Evolutionary conservation across 92 coral and sea anemone species (phyloP), one percentile per base, ranked within the genome.

Genomic region (Parazoanthus darwini): DNA sequence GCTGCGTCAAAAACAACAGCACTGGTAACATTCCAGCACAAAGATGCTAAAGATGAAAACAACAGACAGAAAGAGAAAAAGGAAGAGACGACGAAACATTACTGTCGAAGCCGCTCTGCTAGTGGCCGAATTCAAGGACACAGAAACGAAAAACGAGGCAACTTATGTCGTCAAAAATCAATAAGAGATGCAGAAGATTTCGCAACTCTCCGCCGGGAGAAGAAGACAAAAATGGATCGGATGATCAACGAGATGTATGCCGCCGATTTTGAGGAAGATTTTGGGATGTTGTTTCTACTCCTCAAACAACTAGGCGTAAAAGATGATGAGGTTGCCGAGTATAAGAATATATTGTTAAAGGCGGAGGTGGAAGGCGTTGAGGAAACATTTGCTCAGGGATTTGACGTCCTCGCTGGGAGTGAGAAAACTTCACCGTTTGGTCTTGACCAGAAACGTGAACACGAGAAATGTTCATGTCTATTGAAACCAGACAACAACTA

Each of bases 161-260:
- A 22, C 29, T 18, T 25, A 56, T n/a, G 23, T 18, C 84, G 84
- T 8, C 35, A 65, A 82, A 82, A 43, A 65, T 66, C 56, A 2
- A 23, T 39, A 37, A 39, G 22, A 25, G 74, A 39, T 14, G 9
- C 50, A 10, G 76, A 82, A 9, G 50, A 79, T 11, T n/a, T 82
- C 15, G 33, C 46, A 10, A 71, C 76, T 4, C 37, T 84, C 44
- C 67, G 38, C 4, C 68, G 48, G 5, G 87, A 73, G 18, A 72
- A 84, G 46, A 84, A 72, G 44, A 70, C 14, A 71, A 84, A 10
- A 50, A 20, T 84, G 15, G 65, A 48, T 46, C 42, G 29, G 14
- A 84, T 84, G 87, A 72, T 84, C 22, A 84, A 84, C n/a, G 87
- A 84, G 26, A 84, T 84, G 87, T 84, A 84, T 84, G 87, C 87